phyloP scores from a whole-genome alignment of 2,797 vertebrate genomes.

The Chelon labrosus region DNA sequence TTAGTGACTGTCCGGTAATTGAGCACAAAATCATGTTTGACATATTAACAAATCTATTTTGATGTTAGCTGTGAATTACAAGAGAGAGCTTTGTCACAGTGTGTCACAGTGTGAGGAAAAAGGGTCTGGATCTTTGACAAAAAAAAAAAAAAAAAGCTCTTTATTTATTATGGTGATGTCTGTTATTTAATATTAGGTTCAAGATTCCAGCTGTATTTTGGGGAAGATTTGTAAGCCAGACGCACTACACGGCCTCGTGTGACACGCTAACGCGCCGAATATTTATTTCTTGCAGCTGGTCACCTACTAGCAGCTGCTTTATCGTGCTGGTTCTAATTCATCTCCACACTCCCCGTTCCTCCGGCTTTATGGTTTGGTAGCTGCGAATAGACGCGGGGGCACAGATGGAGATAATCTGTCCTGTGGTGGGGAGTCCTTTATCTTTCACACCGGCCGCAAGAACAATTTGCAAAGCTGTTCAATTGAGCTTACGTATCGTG shows the following conservation, averaged over 20 bases:
- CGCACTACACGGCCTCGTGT: background rate
- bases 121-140: background rate
- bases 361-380: conserved; percentile 64
- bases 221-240: conserved; percentile 23
- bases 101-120: background rate
- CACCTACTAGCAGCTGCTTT: conserved; percentile 60
- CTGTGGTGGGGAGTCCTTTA: conserved; percentile 56
- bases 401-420: conserved; percentile 70
- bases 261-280: conserved; percentile 40
- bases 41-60: conserved; percentile 23
- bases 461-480: conserved; percentile 63
- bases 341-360: conserved; percentile 51
- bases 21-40: conserved; percentile 41
- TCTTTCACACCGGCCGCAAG: conserved; percentile 61
- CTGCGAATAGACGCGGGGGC: conserved; percentile 52
- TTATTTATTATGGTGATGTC: background rate
- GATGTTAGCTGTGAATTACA: conserved; percentile 4
- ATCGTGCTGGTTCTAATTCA: conserved; percentile 51
- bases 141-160: background rate
- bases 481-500: conserved; percentile 62
- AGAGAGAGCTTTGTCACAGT: conserved; percentile 1
- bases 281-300: conserved; percentile 60
- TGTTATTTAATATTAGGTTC: conserved; percentile 1
- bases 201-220: conserved; percentile 8
- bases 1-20: conserved; percentile 42